Evolutionary conservation across 2,113 vertebrate genomes (phyloP).

Genomic region (Zapornia atra): DNA sequence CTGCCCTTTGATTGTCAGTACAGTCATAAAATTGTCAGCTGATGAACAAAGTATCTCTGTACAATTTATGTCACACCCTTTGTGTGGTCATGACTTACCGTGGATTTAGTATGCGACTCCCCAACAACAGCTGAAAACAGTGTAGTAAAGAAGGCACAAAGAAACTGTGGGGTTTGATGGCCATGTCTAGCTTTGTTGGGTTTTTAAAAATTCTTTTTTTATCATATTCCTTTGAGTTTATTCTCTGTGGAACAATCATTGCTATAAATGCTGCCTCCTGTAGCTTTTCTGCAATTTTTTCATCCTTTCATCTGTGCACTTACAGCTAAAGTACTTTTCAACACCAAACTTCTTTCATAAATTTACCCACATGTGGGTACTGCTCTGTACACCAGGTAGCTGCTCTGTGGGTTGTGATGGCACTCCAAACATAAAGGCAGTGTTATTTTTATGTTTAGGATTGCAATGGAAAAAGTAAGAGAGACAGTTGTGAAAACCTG

Average conservation of each 20-base stretch:
- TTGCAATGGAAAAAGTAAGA: not conserved
- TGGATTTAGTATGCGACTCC: not conserved
- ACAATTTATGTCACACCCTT: not conserved
- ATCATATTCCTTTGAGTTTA: not conserved
- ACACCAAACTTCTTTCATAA: not conserved
- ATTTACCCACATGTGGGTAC: not conserved
- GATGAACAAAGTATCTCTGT: not conserved
- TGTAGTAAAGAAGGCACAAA: not conserved
- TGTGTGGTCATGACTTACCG: not conserved
- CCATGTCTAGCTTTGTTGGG: not conserved
- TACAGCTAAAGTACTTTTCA: not conserved
- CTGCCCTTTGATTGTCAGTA: not conserved
- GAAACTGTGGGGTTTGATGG: not conserved
- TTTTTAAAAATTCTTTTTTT: not conserved
- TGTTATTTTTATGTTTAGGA: not conserved
- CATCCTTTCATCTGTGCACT: not conserved
- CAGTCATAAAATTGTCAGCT: not conserved
- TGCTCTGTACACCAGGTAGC: not conserved
- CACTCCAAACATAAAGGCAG: not conserved
- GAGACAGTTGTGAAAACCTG: not conserved
- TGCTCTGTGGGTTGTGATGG: not conserved
- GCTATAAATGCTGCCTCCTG: not conserved
- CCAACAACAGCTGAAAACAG: not conserved
- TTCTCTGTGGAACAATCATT: not conserved
- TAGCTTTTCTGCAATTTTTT: not conserved